Base-by-base conservation (phyloP, 2,797 vertebrate species). In the Melanotaenia boesemani region DNA sequence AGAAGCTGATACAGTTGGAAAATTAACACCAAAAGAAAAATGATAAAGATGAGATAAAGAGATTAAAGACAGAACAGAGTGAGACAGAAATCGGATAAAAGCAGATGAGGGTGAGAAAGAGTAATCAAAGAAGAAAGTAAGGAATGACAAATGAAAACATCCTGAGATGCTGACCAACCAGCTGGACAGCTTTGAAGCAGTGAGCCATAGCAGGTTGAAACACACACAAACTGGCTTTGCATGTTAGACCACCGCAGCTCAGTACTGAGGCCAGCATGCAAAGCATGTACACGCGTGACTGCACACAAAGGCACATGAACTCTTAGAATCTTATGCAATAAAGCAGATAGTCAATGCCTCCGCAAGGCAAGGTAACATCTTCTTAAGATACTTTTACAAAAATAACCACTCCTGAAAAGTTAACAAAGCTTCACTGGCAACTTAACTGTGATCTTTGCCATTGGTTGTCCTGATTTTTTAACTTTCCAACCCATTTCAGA, bases 181-280 rank as follows among this genome's bases (percentile, higher is more conserved):
- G 74, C 50, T 30, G 2, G 28, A 32, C 48, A 36, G 70, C 60
- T 77, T 63, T 52, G 73, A 58, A 70, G 67, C 74, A 36, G 54
- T 4, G 54, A 81, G 69, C 52, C 69, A 39, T 2, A 71, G 70
- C 88, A 93, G 86, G 87, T 90, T 81, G 80, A 88, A 82, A 88
- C 71, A 63, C 84, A 63, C 84, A 63, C 57, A 34, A 59, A 77
- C 73, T 37, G 71, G 84, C 71, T 90, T 92, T 92, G 91, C 93
- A 92, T 89, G 88, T 54, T 60, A 54, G 76, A 57, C 57, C 50
- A 75, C 76, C 59, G 59, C 73, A 79, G 80, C 82, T 77, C 64
- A 84, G 74, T 2, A 56, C 26, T 10, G 60, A 67, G 32, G 63
- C 32, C 3, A 60, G 70, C 67, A 89, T 87, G 88, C 89, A 92